A percentile compares a stretch with the other conserved stretches of the same genome.
These are phyloP conservation scores for Homarus gammarus DNA, from an alignment of 2,888 invertebrate genomes.

Conservation along the genomic window DNA sequence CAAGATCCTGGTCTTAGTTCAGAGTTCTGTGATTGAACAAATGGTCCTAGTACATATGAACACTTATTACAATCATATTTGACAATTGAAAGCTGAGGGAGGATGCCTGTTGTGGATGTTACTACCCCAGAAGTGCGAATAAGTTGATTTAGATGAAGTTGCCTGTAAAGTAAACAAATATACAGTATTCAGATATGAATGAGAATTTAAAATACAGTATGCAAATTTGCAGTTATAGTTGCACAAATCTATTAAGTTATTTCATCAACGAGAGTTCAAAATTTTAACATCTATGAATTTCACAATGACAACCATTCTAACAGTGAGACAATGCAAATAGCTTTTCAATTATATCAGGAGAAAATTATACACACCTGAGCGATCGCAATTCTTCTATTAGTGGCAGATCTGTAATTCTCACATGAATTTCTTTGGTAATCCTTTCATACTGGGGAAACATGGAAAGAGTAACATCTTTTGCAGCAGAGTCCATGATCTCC, in stretches of 20 bases:
- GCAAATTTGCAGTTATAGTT: no score
- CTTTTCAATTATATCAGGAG: no score
- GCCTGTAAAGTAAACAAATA: slow-evolving; percentile 77
- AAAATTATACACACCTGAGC: slow-evolving; percentile 82
- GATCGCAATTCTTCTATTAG: slow-evolving; percentile 96
- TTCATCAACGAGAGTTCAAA: no score
- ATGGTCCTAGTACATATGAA: slow-evolving; percentile 96
- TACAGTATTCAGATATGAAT: no score
- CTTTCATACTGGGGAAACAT: slow-evolving; percentile 98
- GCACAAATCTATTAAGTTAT: no score
- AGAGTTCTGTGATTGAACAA: slow-evolving; percentile 93
- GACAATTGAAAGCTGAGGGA: slow-evolving; percentile 96
- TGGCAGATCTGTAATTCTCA: slow-evolving; percentile 95
- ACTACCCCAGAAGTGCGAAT: slow-evolving; percentile 97
- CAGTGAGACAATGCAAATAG: no score
- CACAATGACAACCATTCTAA: no score
- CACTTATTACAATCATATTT: slow-evolving; percentile 99
- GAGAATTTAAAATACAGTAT: no score
- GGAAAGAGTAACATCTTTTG: slow-evolving; percentile 92
- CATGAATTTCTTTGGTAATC: slow-evolving; percentile 95
- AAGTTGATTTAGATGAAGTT: slow-evolving; percentile 90
- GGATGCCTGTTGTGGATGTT: slow-evolving; percentile 94
- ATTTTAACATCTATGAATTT: no score
- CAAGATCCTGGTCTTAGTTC: slow-evolving; percentile 98
- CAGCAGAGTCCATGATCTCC: slow-evolving; percentile 96